Base-by-base conservation (phyloP, 2,888 invertebrate genomes). In the Onthophagus sagittarius region DNA sequence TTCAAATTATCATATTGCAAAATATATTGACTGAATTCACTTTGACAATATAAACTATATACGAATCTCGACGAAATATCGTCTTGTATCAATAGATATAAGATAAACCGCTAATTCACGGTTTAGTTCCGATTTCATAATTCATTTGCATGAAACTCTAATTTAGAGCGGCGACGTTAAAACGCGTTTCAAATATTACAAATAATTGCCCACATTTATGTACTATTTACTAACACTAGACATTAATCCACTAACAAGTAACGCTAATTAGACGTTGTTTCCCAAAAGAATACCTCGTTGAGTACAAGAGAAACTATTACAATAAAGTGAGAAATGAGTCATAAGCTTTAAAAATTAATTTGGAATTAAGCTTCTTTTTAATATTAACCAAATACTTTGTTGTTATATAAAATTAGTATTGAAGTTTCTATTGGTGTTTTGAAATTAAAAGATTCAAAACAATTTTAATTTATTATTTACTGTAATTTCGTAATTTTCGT, bases 381-480 rank as follows among this genome's bases (percentile, higher is more conserved):
- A 23, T 23, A 23, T 23, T 23, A 2, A 23, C 23, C 23, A 23
- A 1, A 23, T 23, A 23, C 23, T 23, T 23, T 23, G 23, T 23
- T 1, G 23, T 23, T 23, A 23, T 23, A 23, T 23, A 23, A 23
- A 23, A 23, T 23, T 23, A 23, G 39, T 53, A 53, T 53, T 4
- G 7, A 53, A 53, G 11, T 53, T 53, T 53, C 7, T 53, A 23
- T 53, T 53, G 39, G 39, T 23, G 3, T 53, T 53, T 53, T 7
- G 39, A 53, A 53, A 53, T 11, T 53, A 2, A 53, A 53, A 53
- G 39, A 53, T 67, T 67, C 31, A 23, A 31, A 13, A 32, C 32
- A 23, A 23, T 64, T 67, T 67, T 67, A 32, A 13, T 67, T 67
- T 67, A 15, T 15, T 67, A 67, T 67, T 67, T 67, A 67, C 67